Percentiles rank a stretch among this genome's conserved stretches.
Evolutionary conservation across 1,140 invertebrate genomes (phyloP).

Genomic region (Brachystomella parvula): DNA sequence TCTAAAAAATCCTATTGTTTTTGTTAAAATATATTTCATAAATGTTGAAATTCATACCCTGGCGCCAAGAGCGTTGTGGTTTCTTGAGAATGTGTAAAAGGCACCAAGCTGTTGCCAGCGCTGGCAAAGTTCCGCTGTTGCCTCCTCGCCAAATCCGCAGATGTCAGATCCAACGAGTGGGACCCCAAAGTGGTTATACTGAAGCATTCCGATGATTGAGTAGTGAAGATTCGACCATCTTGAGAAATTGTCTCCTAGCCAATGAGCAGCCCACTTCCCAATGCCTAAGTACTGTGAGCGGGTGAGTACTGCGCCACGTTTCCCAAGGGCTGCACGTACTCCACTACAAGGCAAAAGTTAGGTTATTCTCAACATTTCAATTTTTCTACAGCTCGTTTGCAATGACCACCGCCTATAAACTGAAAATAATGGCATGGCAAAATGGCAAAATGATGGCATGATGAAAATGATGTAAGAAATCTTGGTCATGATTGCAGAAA

Average conservation of each 20-base stretch:
- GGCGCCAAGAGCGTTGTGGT: conserved; percentile 57
- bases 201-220: conserved; percentile 43
- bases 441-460: too few species aligned
- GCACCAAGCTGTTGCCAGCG: conserved; percentile 72
- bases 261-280: conserved; percentile 51
- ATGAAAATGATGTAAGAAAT: too few species aligned
- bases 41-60: conserved; percentile 39
- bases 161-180: conserved; percentile 41
- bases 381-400: background rate
- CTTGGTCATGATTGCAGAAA: too few species aligned
- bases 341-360: conserved; percentile 59
- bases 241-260: conserved; percentile 50
- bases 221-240: conserved; percentile 47
- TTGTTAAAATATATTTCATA: background rate
- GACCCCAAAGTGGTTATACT: conserved; percentile 48
- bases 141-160: conserved; percentile 37
- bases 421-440: too few species aligned
- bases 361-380: conserved; percentile 23
- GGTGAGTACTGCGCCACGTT: conserved; percentile 44
- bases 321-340: conserved; percentile 21
- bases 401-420: too few species aligned
- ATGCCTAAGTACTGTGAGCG: conserved; percentile 50
- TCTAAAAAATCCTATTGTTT: too few species aligned
- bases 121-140: conserved; percentile 18
- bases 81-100: conserved; percentile 72